A percentile compares a stretch with the other conserved stretches of the same genome.
Evolutionary conservation across 2,113 vertebrate genomes (phyloP).

Genomic region (Lampris incognitus): DNA sequence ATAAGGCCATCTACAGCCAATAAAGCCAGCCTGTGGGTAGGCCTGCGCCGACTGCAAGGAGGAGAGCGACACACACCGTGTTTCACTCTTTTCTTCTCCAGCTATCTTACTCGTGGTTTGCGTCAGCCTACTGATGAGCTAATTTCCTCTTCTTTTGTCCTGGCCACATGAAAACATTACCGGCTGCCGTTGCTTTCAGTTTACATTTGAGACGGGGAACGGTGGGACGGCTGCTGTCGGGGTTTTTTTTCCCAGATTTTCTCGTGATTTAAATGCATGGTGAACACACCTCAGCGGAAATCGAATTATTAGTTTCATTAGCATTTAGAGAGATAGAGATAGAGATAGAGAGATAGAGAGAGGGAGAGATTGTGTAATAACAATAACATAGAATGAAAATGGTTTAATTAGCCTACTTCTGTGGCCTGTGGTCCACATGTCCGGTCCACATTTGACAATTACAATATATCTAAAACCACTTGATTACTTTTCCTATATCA

Average conservation of each 20-base stretch:
- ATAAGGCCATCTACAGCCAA: too few relatives aligned
- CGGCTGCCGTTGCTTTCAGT: background rate
- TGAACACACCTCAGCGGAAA: too few relatives aligned
- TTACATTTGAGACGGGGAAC: background rate
- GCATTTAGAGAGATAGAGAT: background rate
- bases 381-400: conserved; percentile 20
- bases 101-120: conserved; percentile 59
- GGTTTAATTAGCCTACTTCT: conserved; percentile 3
- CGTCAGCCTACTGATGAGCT: conserved; percentile 73
- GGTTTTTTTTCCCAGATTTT: background rate
- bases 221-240: too few relatives aligned
- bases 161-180: background rate
- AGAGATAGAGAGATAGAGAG: conserved; percentile 1
- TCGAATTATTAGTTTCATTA: too few relatives aligned
- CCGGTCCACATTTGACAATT: background rate
- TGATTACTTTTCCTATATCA: conserved; percentile 32
- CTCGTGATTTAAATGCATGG: too few relatives aligned
- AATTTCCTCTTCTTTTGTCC: conserved; percentile 59
- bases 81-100: conserved; percentile 41
- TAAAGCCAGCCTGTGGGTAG: background rate
- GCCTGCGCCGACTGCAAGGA: background rate
- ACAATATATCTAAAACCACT: background rate
- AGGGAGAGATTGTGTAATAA: conserved; percentile 2
- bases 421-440: conserved; percentile 1
- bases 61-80: conserved; percentile 54